Percentiles rank a stretch among this genome's conserved stretches.
Conservation (phyloP, 2,113 vertebrate genomes). For the Camelus dromedarius region DNA sequence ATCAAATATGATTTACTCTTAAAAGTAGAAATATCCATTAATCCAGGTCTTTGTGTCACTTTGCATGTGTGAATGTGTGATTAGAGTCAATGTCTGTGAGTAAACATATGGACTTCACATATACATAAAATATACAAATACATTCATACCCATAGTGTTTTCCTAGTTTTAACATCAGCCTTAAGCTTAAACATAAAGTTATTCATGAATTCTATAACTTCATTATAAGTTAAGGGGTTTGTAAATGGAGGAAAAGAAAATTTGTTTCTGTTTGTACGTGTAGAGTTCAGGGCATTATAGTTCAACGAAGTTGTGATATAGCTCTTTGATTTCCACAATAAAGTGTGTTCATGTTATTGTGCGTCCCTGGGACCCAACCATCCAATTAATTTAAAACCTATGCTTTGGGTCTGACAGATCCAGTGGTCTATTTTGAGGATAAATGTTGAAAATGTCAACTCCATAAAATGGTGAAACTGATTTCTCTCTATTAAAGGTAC, state of each 20-base stretch:
- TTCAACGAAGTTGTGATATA: slow-evolving; percentile 31
- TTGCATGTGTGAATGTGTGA: not conserved
- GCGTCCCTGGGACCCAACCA: slow-evolving; percentile 32
- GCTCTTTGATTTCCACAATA: slow-evolving; percentile 50
- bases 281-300: slow-evolving; percentile 9
- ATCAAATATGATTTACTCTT: not conserved
- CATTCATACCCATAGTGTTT: not conserved
- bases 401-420: slow-evolving; percentile 60
- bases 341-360: slow-evolving; percentile 68
- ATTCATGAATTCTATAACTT: not conserved
- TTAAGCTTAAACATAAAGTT: not conserved
- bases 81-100: not conserved
- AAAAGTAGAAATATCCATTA: not conserved
- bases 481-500: slow-evolving; percentile 74
- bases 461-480: slow-evolving; percentile 65
- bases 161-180: not conserved
- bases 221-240: not conserved
- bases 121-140: not conserved
- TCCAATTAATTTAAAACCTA: slow-evolving; percentile 63
- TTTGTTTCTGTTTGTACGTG: not conserved
- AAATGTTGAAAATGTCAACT: slow-evolving; percentile 77
- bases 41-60: not conserved
- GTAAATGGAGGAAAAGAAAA: not conserved
- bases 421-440: slow-evolving; percentile 48
- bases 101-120: not conserved